A percentile compares a stretch with the other conserved stretches of the same genome.
These are phyloP conservation scores for Raillietiella orientalis DNA, from an alignment of 2,888 invertebrate species.

Conservation along the genomic window DNA sequence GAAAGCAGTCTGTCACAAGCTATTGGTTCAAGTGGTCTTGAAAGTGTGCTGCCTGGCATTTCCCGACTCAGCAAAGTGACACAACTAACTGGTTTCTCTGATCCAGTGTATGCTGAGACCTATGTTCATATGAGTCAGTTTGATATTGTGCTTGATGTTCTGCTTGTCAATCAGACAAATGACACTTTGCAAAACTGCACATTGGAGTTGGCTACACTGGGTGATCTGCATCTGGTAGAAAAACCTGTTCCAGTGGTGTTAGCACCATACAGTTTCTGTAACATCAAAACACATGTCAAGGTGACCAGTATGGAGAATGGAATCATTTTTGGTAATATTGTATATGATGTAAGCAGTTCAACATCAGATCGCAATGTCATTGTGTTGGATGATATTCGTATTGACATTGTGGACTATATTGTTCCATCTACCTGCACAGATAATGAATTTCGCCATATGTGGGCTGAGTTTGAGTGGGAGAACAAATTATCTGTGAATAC, in stretches of 20 bases:
- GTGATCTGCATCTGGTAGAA: slow-evolving; percentile 89
- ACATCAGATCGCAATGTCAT: slow-evolving; percentile 82
- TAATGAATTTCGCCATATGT: slow-evolving; percentile 92
- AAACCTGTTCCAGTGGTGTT: slow-evolving; percentile 81
- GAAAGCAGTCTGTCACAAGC: slow-evolving; percentile 74
- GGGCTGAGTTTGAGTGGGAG: slow-evolving; percentile 99
- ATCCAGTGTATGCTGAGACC: slow-evolving; percentile 99
- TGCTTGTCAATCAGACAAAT: slow-evolving; percentile 89
- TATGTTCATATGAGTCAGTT: slow-evolving; percentile 96
- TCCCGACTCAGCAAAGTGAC: slow-evolving; percentile 32
- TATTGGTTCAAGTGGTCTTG: slow-evolving; percentile 25
- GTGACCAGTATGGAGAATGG: slow-evolving; percentile 92
- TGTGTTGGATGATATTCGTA: slow-evolving; percentile 93
- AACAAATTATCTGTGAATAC: slow-evolving; percentile 91
- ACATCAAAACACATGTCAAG: slow-evolving; percentile 93
- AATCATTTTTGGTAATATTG: slow-evolving; percentile 95
- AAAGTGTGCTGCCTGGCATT: slow-evolving; percentile 14
- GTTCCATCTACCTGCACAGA: slow-evolving; percentile 80
- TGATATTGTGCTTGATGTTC: slow-evolving; percentile 89
- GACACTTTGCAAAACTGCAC: slow-evolving; percentile 96
- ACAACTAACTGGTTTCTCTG: slow-evolving; percentile 92
- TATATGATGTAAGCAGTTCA: slow-evolving; percentile 82
- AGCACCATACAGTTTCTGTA: slow-evolving; percentile 86
- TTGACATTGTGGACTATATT: slow-evolving; percentile 98
- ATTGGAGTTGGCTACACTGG: slow-evolving; percentile 83